These are phyloP conservation scores for Thymelicus lineola DNA, from an alignment of 2,888 invertebrate species.

Conservation along the genomic window DNA sequence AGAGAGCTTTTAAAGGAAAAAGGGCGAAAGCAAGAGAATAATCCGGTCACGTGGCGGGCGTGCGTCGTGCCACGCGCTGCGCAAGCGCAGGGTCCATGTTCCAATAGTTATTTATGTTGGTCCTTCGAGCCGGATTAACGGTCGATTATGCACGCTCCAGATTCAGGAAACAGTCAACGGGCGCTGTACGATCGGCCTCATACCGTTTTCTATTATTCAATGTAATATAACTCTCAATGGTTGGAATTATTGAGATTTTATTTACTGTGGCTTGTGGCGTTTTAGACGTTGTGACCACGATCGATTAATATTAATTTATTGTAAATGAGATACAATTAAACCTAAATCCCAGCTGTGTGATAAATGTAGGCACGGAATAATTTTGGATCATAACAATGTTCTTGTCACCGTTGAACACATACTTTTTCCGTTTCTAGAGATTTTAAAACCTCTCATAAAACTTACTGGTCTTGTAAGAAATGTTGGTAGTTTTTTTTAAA, in stretches of 20 bases:
- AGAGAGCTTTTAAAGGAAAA: slow-evolving; percentile 66
- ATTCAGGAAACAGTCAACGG: slow-evolving; percentile 75
- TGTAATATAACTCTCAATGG: neutral
- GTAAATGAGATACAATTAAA: slow-evolving; percentile 42
- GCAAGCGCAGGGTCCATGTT: slow-evolving; percentile 57
- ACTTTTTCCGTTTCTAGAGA: slow-evolving; percentile 2
- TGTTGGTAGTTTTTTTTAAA: slow-evolving; percentile 3
- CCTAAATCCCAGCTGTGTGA: slow-evolving; percentile 42
- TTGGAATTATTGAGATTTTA: slow-evolving; percentile 7
- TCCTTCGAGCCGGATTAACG: slow-evolving; percentile 77
- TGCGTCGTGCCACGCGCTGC: slow-evolving; percentile 77
- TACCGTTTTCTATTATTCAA: slow-evolving; percentile 59
- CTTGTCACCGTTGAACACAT: slow-evolving; percentile 40
- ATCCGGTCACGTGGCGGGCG: slow-evolving; percentile 79
- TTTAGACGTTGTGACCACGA: neutral
- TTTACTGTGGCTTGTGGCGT: neutral
- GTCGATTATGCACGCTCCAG: slow-evolving; percentile 82
- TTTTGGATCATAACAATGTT: slow-evolving; percentile 60
- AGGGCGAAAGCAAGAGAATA: slow-evolving; percentile 69
- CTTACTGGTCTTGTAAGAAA: neutral
- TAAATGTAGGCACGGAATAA: slow-evolving; percentile 52
- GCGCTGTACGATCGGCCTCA: slow-evolving; percentile 61
- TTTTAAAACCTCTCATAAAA: slow-evolving; percentile 1
- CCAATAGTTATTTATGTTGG: slow-evolving; percentile 62
- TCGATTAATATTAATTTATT: neutral